Evolutionary conservation across 1,140 invertebrate species (phyloP).

Genomic region (Leucophenga varia): DNA sequence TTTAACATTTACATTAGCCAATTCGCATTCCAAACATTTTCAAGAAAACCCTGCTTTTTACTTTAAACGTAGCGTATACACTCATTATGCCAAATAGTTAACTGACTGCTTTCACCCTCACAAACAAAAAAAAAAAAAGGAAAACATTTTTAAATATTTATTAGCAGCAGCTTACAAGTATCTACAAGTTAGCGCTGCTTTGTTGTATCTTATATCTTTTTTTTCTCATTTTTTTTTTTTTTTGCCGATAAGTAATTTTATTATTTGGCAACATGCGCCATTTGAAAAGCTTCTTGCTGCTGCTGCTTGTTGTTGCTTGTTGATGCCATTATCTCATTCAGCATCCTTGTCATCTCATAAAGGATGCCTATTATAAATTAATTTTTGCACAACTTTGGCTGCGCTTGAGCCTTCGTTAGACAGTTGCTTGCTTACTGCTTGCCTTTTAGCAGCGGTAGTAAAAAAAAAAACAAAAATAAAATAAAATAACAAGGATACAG

Average conservation of each 20-base stretch:
- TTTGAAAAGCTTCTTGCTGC: constrained; percentile 32
- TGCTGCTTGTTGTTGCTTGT: constrained; percentile 24
- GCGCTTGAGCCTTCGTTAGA: too few relatives aligned
- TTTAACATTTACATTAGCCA: too few relatives aligned
- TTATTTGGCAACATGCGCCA: constrained; percentile 47
- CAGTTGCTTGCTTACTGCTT: constrained; percentile 5
- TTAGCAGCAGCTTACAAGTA: constrained; percentile 46
- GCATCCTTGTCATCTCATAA: constrained; percentile 52
- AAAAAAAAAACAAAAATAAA: too few relatives aligned
- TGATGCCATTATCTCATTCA: constrained; percentile 53
- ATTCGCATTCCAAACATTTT: too few relatives aligned
- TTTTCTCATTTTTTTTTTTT: constrained; percentile 12
- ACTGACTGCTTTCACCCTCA: too few relatives aligned
- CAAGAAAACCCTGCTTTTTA: too few relatives aligned
- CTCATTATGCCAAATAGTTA: too few relatives aligned
- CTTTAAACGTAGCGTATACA: too few relatives aligned
- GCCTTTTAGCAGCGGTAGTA: constrained; percentile 6
- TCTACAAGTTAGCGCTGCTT: too few relatives aligned
- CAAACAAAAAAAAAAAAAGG: constrained; percentile 8
- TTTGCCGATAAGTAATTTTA: constrained; percentile 43
- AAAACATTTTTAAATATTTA: constrained; percentile 52
- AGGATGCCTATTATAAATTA: constrained; percentile 56
- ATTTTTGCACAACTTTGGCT: constrained; percentile 45
- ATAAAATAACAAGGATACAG: too few relatives aligned
- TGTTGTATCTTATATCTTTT: constrained; percentile 32